phyloP scores from a whole-genome alignment of 2,797 vertebrate genomes.

The Oophaga sylvatica region DNA sequence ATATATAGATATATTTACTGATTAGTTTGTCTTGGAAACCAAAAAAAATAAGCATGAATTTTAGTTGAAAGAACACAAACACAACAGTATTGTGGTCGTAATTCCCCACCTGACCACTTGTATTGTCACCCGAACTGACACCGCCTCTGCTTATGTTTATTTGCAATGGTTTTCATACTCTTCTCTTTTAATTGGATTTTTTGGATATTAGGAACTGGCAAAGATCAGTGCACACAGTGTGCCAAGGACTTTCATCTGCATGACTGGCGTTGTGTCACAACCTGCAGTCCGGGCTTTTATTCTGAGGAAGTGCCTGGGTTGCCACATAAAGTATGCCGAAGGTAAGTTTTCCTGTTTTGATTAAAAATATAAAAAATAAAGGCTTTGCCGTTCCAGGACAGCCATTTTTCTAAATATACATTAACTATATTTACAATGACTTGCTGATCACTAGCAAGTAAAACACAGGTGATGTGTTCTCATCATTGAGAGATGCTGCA shows the following conservation, averaged over 20 bases:
- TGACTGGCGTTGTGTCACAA: constrained; percentile 83
- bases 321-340: constrained; percentile 83
- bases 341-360: constrained; percentile 68
- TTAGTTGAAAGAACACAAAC: too few species aligned
- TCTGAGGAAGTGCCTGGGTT: constrained; percentile 74
- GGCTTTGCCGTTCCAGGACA: not conserved
- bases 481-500: too few species aligned
- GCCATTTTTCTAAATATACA: too few species aligned
- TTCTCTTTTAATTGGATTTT: not conserved
- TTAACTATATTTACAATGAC: too few species aligned
- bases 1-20: too few species aligned
- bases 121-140: too few species aligned
- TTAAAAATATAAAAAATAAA: not conserved
- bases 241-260: constrained; percentile 73
- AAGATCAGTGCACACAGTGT: constrained; percentile 84
- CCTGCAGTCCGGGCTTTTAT: constrained; percentile 83
- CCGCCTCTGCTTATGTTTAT: too few species aligned
- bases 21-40: too few species aligned
- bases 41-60: too few species aligned
- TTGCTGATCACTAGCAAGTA: not conserved
- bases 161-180: not conserved
- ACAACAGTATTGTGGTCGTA: too few species aligned
- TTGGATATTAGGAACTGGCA: constrained; percentile 73
- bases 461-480: not conserved
- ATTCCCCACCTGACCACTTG: too few species aligned